These are phyloP conservation scores for Pararge aegeria DNA, from an alignment of 1,140 invertebrate genomes.

Conservation along the genomic window DNA sequence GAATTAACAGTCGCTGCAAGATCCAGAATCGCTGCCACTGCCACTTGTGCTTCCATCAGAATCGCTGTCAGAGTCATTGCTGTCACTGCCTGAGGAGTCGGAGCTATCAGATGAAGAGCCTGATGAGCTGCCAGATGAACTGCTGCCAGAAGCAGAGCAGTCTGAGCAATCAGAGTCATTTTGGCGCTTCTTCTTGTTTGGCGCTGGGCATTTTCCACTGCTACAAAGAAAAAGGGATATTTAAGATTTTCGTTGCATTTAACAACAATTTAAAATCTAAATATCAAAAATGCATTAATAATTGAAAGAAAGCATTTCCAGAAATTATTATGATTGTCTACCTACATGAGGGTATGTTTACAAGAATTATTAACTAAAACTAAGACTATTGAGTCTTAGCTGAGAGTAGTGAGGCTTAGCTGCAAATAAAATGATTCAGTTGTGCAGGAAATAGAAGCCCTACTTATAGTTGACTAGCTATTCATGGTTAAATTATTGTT, in stretches of 20 bases:
- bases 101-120: slow-evolving; percentile 50
- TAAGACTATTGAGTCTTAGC: no score
- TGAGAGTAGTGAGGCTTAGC: no score
- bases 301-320: no score
- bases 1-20: slow-evolving; percentile 47
- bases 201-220: slow-evolving; percentile 59
- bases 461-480: no score
- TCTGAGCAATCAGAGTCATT: slow-evolving; percentile 45
- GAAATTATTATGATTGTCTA: no score
- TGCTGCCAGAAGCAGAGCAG: slow-evolving; percentile 54
- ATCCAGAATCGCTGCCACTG: slow-evolving; percentile 54
- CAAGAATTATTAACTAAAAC: no score
- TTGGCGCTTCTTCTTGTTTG: slow-evolving; percentile 57
- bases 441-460: no score
- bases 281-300: no score
- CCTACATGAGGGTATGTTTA: no score
- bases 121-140: slow-evolving; percentile 55
- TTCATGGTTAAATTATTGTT: no score
- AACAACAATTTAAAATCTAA: no score
- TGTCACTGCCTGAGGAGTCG: slow-evolving; percentile 52
- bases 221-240: slow-evolving; percentile 43
- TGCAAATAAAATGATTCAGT: no score
- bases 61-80: slow-evolving; percentile 55
- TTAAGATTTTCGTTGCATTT: not conserved
- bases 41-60: slow-evolving; percentile 44